Evolutionary conservation across 2,113 vertebrate species (phyloP), one percentile per base, ranked within the genome.

Genomic region (Colinus virginianus): DNA sequence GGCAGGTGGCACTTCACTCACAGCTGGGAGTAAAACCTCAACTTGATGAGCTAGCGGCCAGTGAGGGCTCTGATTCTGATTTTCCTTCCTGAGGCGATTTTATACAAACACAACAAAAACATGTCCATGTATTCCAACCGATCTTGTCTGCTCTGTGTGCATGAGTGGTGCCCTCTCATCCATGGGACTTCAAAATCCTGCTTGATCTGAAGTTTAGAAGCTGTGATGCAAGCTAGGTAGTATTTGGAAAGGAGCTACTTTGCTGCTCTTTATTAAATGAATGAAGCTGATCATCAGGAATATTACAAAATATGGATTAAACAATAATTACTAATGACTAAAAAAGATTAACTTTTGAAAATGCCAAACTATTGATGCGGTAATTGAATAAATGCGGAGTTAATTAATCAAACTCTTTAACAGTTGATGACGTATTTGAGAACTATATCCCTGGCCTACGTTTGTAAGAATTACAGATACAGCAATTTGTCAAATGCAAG

Each of bases 301-400:
- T 88, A 91, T 78, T 78, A 30, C 20, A 90, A 94, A 12, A 75
- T 71, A 85, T 42, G 36, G 69, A 88, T 88, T 71, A 85, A 96
- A 71, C 7, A 83, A 59, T 83, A 82, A 85, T 48, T 92, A 61
- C 17, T 67, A 71, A 61, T 42, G 66, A 64, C 53, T 62, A 77
- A 85, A 63, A 87, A 74, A 36, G 3, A 88, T 76, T 79, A 78
- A 66, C 59, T 89, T 85, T 51, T n/a, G 1, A 77, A 79, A 89
- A 87, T 92, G 34, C 30, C 71, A 78, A 70, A 59, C 15, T 72
- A 87, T 45, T 80, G 56, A 78, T 85, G 43, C 12, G 89, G 28
- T 79, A 80, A 92, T 59, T 90, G 42, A 93, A 59, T 79, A 85
- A 89, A 58, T 45, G 38, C 8, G 23, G 21, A 88, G 64, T 75